Evolutionary conservation across 2,113 vertebrate species (phyloP).

Genomic region (Tychaedon coryphoeus): DNA sequence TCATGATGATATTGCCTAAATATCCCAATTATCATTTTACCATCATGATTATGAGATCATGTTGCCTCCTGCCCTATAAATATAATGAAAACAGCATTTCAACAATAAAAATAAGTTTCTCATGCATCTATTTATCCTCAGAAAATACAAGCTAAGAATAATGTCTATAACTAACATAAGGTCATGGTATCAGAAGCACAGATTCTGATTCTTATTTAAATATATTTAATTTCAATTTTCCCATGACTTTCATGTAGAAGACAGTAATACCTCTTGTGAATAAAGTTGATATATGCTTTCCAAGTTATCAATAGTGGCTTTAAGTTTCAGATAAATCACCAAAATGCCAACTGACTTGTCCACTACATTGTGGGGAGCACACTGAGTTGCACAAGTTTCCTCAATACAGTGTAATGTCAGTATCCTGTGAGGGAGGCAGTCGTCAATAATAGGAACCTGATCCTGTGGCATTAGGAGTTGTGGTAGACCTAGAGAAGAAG

Average conservation of each 20-base stretch:
- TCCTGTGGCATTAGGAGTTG: neutral
- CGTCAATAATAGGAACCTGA: accelerated
- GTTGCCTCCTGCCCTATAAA: neutral
- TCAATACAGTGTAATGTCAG: neutral
- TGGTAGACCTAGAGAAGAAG: neutral
- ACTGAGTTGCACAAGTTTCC: neutral
- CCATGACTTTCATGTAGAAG: neutral
- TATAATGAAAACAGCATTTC: neutral
- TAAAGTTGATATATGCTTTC: neutral
- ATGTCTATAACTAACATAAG: neutral
- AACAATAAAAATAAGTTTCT: neutral
- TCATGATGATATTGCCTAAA: neutral
- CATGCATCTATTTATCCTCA: neutral
- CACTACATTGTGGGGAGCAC: neutral
- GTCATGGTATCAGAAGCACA: neutral
- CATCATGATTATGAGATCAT: neutral
- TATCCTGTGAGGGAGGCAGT: neutral
- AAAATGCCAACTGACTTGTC: neutral
- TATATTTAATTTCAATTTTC: neutral
- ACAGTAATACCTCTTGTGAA: neutral
- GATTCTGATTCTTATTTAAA: neutral
- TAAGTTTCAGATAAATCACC: neutral
- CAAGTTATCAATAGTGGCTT: neutral
- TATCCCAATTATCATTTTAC: neutral
- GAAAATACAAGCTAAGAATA: neutral